phyloP scores from a whole-genome alignment of 53 echinoderm and acorn worm genomes.

The Hippasteria phrygiana region DNA sequence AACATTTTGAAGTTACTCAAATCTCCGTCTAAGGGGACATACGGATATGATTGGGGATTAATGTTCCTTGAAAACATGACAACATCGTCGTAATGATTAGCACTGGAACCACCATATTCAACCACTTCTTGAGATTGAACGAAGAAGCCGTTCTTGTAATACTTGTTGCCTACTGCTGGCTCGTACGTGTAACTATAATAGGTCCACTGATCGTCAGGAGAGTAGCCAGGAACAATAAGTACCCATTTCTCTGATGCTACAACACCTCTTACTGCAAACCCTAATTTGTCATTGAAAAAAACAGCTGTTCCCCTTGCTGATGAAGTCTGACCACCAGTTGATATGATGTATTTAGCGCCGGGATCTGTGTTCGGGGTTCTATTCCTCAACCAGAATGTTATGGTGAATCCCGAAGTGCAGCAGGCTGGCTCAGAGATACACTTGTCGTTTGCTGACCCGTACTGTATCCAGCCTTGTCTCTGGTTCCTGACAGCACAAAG shows the following conservation, averaged over 20 bases:
- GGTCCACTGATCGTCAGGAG: constrained; percentile 14
- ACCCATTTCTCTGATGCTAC: background rate
- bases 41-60: too few relatives aligned
- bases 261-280: background rate
- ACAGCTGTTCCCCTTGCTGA: background rate
- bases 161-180: background rate
- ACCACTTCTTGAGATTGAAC: background rate
- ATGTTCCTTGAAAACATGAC: constrained; percentile 3
- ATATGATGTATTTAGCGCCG: background rate
- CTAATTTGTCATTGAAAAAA: background rate
- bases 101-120: background rate
- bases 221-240: background rate
- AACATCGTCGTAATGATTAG: background rate
- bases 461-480: background rate
- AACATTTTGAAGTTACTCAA: constrained; percentile 56
- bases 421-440: constrained; percentile 32
- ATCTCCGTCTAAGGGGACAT: background rate
- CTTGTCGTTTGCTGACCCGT: constrained; percentile 21
- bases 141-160: constrained; percentile 36
- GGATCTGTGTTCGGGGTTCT: background rate
- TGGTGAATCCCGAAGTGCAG: constrained; percentile 37
- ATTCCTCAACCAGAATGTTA: constrained; percentile 49
- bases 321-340: background rate
- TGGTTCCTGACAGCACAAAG: constrained; percentile 41
- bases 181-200: constrained; percentile 14